Base-by-base conservation (phyloP, 2,113 vertebrate genomes). In the Lichenostomus cassidix region DNA sequence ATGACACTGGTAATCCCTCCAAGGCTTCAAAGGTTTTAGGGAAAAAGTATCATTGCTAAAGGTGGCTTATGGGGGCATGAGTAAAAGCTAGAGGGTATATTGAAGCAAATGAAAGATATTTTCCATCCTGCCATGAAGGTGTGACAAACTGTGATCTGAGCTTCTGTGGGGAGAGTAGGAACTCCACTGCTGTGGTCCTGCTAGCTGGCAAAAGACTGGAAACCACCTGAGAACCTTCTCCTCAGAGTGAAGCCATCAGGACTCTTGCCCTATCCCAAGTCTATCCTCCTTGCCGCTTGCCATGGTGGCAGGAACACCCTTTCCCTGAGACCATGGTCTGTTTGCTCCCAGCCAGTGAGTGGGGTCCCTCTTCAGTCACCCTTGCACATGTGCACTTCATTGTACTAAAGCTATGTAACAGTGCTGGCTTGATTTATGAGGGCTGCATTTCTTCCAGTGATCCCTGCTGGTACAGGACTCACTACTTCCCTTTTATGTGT, bases 401-500 rank as follows among this genome's bases (percentile, higher is more conserved):
- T 98, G 96, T 96, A 89, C 92, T 97, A 95, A 97, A 98, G 97
- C 98, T 98, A 97, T 97, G 97, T 92, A 95, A 89, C 96, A 83
- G 96, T 47, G 94, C 69, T 89, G 93, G 53, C 46, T 97, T 98
- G 98, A 99, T 99, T 99, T 98, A 99, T 96, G 97, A 98, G 97
- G 95, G 91, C 97, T 97, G 97, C 87, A 97, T 98, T 98, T 98
- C 98, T 98, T 97, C 95, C 96, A 97, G 96, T 97, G 97, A 98
- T 98, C 98, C 98, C 96, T 98, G 98, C 98, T 98, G 98, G 97
- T 98, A 97, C 97, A 94, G 96, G 88, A 95, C 88, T 98, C 94
- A 94, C 97, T 98, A 97, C 95, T 98, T 98, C 96, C 97, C 98
- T 99, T 99, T 99, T 98, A 99, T 99, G 98, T 98, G 97, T 97